Conservation (phyloP, 2,797 vertebrate genomes). For the Cossypha polioptera region DNA sequence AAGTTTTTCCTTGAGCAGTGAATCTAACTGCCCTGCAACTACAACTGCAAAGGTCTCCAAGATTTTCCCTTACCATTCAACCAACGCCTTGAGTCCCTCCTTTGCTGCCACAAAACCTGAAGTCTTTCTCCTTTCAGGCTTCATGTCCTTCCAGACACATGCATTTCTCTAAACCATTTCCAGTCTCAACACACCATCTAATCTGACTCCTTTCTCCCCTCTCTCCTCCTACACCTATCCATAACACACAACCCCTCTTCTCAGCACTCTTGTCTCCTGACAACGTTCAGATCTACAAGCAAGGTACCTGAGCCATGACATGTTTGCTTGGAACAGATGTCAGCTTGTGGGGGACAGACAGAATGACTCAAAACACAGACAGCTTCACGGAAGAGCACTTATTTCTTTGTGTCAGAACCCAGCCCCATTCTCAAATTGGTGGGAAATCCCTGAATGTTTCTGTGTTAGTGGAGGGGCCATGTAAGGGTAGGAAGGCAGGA, state of each 20-base stretch:
- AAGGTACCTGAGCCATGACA: rapidly evolving
- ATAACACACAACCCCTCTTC: not conserved
- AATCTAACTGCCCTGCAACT: not conserved
- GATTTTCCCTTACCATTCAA: not conserved
- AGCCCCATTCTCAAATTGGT: not conserved
- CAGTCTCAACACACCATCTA: not conserved
- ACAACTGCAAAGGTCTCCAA: not conserved
- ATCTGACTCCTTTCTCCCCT: not conserved
- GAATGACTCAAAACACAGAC: not conserved
- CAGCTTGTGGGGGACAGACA: not conserved
- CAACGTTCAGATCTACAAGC: not conserved
- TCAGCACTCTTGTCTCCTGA: not conserved
- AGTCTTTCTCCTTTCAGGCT: not conserved
- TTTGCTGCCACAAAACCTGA: not conserved
- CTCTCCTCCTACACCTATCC: not conserved
- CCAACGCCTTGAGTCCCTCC: not conserved
- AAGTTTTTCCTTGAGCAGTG: not conserved
- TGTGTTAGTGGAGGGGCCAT: not conserved
- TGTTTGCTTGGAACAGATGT: not conserved
- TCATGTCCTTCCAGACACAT: not conserved
- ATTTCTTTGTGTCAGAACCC: not conserved
- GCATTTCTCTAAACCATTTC: not conserved
- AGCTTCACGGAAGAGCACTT: not conserved
- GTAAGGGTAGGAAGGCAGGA: not conserved
- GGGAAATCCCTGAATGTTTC: not conserved